These are phyloP conservation scores for Hanleya hanleyi DNA, from an alignment of 2,888 invertebrate species.

Conservation along the genomic window DNA sequence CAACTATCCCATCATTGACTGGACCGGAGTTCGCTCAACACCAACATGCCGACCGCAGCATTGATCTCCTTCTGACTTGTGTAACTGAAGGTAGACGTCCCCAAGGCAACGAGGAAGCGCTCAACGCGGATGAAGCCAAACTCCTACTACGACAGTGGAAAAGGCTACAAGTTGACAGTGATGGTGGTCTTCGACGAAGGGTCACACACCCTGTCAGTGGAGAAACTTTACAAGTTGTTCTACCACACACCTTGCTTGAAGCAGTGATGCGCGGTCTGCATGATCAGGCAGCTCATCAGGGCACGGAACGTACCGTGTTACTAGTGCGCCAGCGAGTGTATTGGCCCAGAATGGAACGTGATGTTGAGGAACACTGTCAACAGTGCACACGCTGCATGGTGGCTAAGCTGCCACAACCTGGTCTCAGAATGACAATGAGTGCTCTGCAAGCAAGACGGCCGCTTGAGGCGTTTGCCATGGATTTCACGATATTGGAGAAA, in stretches of 20 bases:
- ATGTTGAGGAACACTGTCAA: neutral
- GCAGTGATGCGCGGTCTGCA: neutral
- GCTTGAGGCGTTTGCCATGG: neutral
- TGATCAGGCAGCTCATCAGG: constrained; percentile 14
- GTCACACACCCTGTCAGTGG: neutral
- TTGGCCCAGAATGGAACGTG: neutral
- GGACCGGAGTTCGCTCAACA: neutral
- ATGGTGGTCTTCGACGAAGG: neutral
- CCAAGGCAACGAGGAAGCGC: neutral
- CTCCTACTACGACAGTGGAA: constrained; percentile 10
- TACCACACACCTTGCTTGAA: neutral
- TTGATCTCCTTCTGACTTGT: neutral
- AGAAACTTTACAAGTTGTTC: neutral
- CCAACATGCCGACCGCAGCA: neutral
- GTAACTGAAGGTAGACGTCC: neutral
- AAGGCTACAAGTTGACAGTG: neutral
- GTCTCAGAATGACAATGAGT: neutral
- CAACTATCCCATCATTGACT: neutral
- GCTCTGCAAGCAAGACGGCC: neutral
- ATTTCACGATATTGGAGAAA: neutral
- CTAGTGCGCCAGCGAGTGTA: neutral
- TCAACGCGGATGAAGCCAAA: neutral
- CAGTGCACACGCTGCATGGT: constrained; percentile 7
- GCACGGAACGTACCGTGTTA: neutral
- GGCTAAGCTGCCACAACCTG: neutral